A percentile compares a stretch with the other conserved stretches of the same genome.
Evolutionary conservation across 2,888 invertebrate genomes (phyloP).

Genomic region (Lasioglossum leucozonium): DNA sequence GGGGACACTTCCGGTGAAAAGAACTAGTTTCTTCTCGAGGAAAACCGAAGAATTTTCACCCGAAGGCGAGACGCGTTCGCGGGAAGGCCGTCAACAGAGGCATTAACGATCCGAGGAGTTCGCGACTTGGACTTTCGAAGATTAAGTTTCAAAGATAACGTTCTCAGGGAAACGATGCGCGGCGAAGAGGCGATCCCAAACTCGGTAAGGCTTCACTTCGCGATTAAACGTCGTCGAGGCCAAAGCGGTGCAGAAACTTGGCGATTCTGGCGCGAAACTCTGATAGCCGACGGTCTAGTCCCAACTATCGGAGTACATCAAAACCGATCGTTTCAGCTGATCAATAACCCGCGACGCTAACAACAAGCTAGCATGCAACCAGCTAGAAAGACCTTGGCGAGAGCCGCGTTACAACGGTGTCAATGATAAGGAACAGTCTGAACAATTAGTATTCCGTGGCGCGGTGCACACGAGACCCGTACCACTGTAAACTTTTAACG

Average conservation of each 20-base stretch:
- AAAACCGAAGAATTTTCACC: not conserved
- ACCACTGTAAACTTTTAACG: conserved; percentile 50
- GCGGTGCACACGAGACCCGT: conserved; percentile 48
- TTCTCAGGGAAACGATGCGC: conserved; percentile 16
- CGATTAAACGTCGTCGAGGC: conserved; percentile 49
- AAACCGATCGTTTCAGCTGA: not conserved
- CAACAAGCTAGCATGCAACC: not conserved
- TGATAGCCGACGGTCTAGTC: conserved; percentile 10
- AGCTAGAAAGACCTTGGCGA: not conserved
- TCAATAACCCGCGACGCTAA: not conserved
- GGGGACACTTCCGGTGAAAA: not conserved
- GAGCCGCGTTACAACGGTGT: conserved; percentile 45
- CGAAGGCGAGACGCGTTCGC: not conserved
- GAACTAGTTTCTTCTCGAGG: not conserved
- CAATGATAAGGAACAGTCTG: conserved; percentile 52
- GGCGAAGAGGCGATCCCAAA: conserved; percentile 27
- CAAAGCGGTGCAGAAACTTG: conserved; percentile 39
- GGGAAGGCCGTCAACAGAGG: not conserved
- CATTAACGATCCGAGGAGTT: not conserved
- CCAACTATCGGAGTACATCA: not conserved
- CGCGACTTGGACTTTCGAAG: not conserved
- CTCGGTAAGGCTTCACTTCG: conserved; percentile 44
- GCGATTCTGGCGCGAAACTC: conserved; percentile 30
- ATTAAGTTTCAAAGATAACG: conserved; percentile 1
- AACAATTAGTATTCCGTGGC: conserved; percentile 60